Evolutionary conservation across 2,113 vertebrate genomes (phyloP).

Genomic region (human): DNA sequence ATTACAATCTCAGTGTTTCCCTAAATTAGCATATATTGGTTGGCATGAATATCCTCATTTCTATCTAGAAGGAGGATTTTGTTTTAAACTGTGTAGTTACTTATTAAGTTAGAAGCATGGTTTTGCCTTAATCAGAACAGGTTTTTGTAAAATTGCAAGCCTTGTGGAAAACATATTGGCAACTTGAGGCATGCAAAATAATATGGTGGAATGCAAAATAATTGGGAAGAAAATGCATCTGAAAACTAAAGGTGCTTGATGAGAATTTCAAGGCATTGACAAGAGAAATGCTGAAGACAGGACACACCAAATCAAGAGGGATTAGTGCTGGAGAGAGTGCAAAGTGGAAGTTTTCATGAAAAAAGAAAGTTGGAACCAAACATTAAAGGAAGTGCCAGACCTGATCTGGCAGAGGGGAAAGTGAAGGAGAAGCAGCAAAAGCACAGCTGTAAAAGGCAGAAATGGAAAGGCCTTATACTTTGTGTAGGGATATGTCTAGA

Average conservation of each 20-base stretch:
- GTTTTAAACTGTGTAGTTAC: not conserved
- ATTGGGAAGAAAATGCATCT: not conserved
- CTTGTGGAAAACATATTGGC: not conserved
- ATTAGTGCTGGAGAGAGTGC: not conserved
- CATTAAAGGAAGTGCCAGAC: not conserved
- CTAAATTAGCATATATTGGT: not conserved
- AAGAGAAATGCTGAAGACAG: not conserved
- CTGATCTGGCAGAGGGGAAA: not conserved
- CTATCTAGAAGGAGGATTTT: not conserved
- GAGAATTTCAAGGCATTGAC: not conserved
- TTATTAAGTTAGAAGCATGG: not conserved
- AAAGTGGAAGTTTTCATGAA: not conserved
- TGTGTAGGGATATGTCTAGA: not conserved
- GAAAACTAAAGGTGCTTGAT: not conserved
- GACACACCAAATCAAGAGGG: not conserved
- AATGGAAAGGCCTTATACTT: not conserved
- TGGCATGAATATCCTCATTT: not conserved
- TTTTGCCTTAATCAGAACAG: conserved; percentile 10
- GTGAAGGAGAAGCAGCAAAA: not conserved
- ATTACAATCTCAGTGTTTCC: not conserved
- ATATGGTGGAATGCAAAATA: not conserved
- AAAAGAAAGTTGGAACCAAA: not conserved
- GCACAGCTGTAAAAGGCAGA: not conserved
- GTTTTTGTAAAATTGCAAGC: not conserved
- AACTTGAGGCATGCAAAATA: not conserved